Percentiles rank a stretch among this genome's conserved stretches.
These are phyloP conservation scores for Mongoloraphidia duomilia DNA, from an alignment of 2,888 invertebrate genomes.

Conservation along the genomic window DNA sequence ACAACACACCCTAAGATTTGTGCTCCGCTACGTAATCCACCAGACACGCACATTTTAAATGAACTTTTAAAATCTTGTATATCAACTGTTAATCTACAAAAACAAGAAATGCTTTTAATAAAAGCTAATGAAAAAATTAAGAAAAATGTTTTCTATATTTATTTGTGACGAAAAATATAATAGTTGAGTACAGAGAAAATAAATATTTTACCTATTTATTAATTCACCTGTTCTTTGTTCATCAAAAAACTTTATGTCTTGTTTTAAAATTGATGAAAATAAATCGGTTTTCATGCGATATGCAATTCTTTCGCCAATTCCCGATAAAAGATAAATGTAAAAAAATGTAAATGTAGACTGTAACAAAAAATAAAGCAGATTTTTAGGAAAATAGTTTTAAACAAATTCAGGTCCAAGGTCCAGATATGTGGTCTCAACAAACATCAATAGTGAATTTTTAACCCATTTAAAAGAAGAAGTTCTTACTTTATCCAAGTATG, in stretches of 20 bases:
- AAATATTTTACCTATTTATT: conserved; percentile 52
- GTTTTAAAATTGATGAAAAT: conserved; percentile 67
- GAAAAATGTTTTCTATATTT: no score
- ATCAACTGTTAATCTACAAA: conserved; percentile 69
- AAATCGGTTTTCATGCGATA: conserved; percentile 64
- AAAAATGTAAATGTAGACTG: conserved; percentile 76
- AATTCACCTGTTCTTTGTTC: conserved; percentile 82
- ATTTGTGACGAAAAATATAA: neutral
- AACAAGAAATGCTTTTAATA: neutral
- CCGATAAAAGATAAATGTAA: conserved; percentile 76
- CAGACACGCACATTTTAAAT: conserved; percentile 86
- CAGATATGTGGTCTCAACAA: neutral
- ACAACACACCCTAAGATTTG: conserved; percentile 70
- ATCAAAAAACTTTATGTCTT: conserved; percentile 87
- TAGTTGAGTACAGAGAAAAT: neutral
- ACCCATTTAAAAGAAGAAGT: no score
- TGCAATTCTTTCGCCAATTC: conserved; percentile 81
- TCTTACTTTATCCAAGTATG: no score
- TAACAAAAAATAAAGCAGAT: conserved; percentile 19
- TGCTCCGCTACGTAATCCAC: conserved; percentile 73
- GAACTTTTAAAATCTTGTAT: conserved; percentile 95
- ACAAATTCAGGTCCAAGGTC: no score
- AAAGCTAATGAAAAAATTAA: no score
- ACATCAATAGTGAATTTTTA: neutral
- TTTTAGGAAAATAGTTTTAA: neutral